Evolutionary conservation across 2,888 invertebrate species (phyloP).

Genomic region (Pseudococcus viburni): DNA sequence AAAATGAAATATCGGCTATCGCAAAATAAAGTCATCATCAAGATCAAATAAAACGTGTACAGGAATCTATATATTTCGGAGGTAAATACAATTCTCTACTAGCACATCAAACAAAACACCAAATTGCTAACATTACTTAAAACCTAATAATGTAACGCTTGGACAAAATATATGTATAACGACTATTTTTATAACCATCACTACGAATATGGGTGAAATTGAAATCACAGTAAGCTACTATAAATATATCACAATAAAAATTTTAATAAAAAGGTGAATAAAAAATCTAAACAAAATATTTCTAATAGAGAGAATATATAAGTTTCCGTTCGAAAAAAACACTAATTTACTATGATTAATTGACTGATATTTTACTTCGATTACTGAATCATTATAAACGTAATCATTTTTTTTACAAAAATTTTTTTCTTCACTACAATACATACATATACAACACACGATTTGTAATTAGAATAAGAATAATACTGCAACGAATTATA

Average conservation of each 20-base stretch:
- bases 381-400: background rate
- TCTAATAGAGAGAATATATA: conserved; percentile 8
- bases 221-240: conserved; percentile 64
- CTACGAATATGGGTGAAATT: conserved; percentile 49
- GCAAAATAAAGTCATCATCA: too few species aligned
- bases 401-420: background rate
- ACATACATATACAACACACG: background rate
- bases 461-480: background rate
- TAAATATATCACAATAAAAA: conserved; percentile 50
- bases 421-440: background rate
- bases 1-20: too few species aligned
- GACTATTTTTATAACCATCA: conserved; percentile 42
- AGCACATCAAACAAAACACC: conserved; percentile 24
- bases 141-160: conserved; percentile 1
- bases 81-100: background rate
- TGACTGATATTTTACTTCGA: background rate
- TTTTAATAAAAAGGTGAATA: conserved; percentile 40
- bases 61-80: background rate
- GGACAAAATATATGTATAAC: conserved; percentile 25
- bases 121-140: background rate
- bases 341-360: background rate
- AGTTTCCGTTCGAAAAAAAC: background rate
- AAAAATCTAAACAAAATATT: background rate
- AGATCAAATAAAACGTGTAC: background rate
- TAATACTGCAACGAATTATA: background rate